Evolutionary conservation across 2,797 vertebrate species (phyloP), one percentile per base, ranked within the genome.

Genomic region (Sebastiscus albofasciatus): DNA sequence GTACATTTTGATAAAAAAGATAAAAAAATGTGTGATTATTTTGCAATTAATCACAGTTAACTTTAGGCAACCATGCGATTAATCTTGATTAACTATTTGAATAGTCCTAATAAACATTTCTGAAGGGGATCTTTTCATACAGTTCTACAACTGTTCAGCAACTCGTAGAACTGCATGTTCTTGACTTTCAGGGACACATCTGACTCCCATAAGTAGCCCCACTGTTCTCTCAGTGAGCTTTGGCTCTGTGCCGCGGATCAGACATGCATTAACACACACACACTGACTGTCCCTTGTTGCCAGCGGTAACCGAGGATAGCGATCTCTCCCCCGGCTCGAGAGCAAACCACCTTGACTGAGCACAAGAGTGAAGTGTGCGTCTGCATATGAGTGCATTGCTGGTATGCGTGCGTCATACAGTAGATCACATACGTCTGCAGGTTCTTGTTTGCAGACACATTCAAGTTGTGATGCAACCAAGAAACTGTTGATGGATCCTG

Each of bases 281-380:
- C 2, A 84, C 74, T 67, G 78, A 61, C 59, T 18, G 9, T 52
- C 70, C 55, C 81, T 82, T 81, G 90, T 94, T 88, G 87, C 91
- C 67, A 49, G 2, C 68, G 70, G 90, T 75, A 79, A 91, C 90
- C 1, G 42, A 69, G 75, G 74, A 89, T 69, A 83, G 73, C 2
- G 26, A 77, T 77, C 72, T 80, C 78, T 75, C 71, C 66, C 42
- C 2, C 52, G 52, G 75, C 69, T 72, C 18, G 10, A 79, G 78
- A 67, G 33, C 26, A 12, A 75, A 77, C 67, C 72, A 60, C 65
- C 67, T 74, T 69, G 55, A 77, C 66, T 33, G 71, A 83, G 67
- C 70, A 70, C 72, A 84, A 29, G 76, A 72, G 67, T 20, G 33
- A 29, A 16, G 66, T 34, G 81, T 73, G 80, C 22, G 10, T 36